Evolutionary conservation across 2,113 vertebrate species (phyloP).

Genomic region (Sebastes fasciatus): DNA sequence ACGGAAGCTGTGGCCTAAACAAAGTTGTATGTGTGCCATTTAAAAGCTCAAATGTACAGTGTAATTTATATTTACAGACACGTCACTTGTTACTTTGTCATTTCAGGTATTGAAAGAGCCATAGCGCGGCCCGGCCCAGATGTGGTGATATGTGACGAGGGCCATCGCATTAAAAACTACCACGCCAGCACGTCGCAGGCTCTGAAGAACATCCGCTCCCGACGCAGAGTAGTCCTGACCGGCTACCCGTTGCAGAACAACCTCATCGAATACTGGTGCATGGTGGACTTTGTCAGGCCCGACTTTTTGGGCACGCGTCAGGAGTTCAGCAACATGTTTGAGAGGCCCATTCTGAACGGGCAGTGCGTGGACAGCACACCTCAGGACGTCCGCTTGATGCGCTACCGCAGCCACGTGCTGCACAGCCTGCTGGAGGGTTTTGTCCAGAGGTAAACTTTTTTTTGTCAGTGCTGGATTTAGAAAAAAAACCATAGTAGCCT

Average conservation of each 20-base stretch:
- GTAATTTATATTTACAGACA: not conserved
- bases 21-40: not conserved
- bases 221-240: constrained; percentile 94
- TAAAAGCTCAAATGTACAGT: not conserved
- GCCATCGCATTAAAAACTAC: constrained; percentile 99
- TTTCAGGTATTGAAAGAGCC: constrained; percentile 93
- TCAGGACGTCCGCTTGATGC: constrained; percentile 96
- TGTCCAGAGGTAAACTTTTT: constrained; percentile 92
- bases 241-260: constrained; percentile 99
- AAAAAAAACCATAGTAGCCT: not conserved
- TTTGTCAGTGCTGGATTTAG: not conserved
- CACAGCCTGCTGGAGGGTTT: constrained; percentile 98
- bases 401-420: constrained; percentile 97
- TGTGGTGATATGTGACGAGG: constrained; percentile 98
- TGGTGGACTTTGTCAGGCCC: constrained; percentile 98
- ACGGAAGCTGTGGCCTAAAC: not conserved
- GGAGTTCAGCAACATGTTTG: constrained; percentile 99
- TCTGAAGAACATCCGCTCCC: constrained; percentile 96
- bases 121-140: constrained; percentile 95
- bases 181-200: constrained; percentile 98
- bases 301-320: constrained; percentile 97
- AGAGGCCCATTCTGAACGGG: constrained; percentile 97
- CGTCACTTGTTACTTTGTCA: not conserved
- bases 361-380: constrained; percentile 98
- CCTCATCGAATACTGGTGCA: constrained; percentile 99